phyloP scores from a whole-genome alignment of 2,888 invertebrate species.

The Patella ulyssiponensis region DNA sequence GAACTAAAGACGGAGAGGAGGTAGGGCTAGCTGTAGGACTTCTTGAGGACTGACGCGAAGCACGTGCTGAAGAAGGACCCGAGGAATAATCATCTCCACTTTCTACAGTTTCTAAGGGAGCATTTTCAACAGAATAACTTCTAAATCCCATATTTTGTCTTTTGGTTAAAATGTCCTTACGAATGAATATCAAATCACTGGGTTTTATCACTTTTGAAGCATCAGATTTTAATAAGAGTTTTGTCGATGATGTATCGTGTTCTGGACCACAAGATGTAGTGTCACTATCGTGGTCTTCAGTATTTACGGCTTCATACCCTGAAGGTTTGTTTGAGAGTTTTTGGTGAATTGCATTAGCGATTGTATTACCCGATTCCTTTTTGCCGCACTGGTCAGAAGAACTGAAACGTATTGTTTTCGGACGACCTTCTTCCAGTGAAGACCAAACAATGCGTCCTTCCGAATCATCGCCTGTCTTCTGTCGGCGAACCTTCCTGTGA shows the following conservation, averaged over 20 bases:
- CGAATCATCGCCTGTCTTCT: conserved; percentile 23
- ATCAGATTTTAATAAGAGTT: background rate
- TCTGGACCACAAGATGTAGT: background rate
- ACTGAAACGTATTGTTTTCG: background rate
- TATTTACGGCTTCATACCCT: conserved; percentile 24
- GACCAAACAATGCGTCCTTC: conserved; percentile 9
- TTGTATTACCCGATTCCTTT: background rate
- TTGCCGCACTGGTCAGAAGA: background rate
- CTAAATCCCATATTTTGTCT: conserved; percentile 7
- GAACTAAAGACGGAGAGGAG: conserved; percentile 4
- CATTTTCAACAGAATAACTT: conserved; percentile 5
- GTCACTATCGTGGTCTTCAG: conserved; percentile 17
- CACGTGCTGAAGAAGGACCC: background rate
- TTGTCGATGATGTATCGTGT: background rate
- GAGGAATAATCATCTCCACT: conserved; percentile 3
- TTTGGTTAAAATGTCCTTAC: conserved; percentile 5
- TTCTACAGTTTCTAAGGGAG: conserved; percentile 1
- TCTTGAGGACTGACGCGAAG: background rate
- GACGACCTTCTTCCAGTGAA: background rate
- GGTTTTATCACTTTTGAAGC: background rate
- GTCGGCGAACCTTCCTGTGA: conserved; percentile 29
- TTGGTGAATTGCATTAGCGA: background rate
- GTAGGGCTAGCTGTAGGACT: background rate
- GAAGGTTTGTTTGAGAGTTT: background rate
- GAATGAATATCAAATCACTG: background rate